phyloP scores from a whole-genome alignment of 2,888 invertebrate species.

The Gisinianus flammeolus region DNA sequence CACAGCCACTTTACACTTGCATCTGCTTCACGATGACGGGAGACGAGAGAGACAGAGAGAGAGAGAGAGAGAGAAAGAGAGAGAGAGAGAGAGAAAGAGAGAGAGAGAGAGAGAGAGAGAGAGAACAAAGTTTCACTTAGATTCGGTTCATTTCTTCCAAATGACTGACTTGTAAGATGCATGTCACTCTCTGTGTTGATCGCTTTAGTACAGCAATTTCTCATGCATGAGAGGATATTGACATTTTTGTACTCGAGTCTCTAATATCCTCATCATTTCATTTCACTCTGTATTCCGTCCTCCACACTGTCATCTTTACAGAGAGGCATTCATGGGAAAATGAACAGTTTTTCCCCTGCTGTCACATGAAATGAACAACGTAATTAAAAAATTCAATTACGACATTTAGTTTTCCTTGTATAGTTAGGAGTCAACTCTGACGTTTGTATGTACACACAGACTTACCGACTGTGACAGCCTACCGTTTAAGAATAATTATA shows the following conservation, averaged over 20 bases:
- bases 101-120: not conserved
- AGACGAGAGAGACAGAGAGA: not conserved
- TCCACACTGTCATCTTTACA: no score
- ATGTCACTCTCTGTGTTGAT: constrained; percentile 36
- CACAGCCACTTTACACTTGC: constrained; percentile 6
- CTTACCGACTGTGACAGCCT: no score
- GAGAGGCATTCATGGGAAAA: not conserved
- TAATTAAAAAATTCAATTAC: constrained; percentile 24
- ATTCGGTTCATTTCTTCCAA: constrained; percentile 40
- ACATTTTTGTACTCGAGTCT: not conserved
- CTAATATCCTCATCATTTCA: not conserved
- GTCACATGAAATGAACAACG: not conserved
- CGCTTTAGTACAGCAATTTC: constrained; percentile 31
- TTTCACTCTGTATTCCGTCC: no score
- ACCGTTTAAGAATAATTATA: no score
- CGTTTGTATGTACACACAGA: no score
- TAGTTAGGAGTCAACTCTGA: no score
- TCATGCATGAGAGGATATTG: constrained; percentile 35
- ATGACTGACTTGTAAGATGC: constrained; percentile 37
- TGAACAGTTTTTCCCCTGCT: constrained; percentile 1
- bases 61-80: not conserved
- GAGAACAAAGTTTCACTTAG: constrained; percentile 30
- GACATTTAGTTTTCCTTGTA: no score
- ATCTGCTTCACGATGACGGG: not conserved
- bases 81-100: not conserved